A percentile compares a stretch with the other conserved stretches of the same genome.
These are phyloP conservation scores for Caenorhabditis japonica DNA, from an alignment of 2,888 invertebrate species.

Conservation along the genomic window DNA sequence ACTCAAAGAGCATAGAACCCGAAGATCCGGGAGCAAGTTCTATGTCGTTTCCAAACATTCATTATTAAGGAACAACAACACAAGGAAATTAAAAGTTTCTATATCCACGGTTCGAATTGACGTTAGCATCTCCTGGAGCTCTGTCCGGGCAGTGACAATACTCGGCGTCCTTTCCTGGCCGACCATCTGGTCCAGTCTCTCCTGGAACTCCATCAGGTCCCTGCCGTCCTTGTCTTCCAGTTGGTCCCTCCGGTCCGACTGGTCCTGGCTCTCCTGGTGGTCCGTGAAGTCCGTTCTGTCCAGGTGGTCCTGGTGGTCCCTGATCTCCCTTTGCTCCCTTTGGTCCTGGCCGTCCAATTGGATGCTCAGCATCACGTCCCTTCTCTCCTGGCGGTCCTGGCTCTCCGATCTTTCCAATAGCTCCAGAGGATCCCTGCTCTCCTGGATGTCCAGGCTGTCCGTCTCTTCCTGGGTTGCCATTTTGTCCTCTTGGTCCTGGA, in stretches of 20 bases:
- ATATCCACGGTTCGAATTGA: slow-evolving; percentile 50
- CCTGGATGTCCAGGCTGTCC: slow-evolving; percentile 73
- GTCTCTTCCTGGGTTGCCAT: slow-evolving; percentile 72
- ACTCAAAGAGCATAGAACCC: no score
- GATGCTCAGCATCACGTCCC: slow-evolving; percentile 75
- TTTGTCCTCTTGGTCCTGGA: slow-evolving; percentile 71
- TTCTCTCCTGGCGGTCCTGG: slow-evolving; percentile 75
- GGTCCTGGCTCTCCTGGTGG: slow-evolving; percentile 72
- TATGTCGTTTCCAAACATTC: slow-evolving; percentile 19
- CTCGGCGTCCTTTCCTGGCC: slow-evolving; percentile 75
- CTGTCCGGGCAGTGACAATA: slow-evolving; percentile 66
- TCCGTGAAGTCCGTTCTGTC: slow-evolving; percentile 72
- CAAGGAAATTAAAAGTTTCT: slow-evolving; percentile 52
- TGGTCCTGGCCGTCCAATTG: slow-evolving; percentile 75
- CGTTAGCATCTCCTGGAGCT: slow-evolving; percentile 44
- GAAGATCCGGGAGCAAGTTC: neutral
- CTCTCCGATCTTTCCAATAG: slow-evolving; percentile 73
- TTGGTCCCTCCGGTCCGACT: slow-evolving; percentile 63
- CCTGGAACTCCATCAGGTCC: slow-evolving; percentile 66
- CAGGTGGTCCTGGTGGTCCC: slow-evolving; percentile 72
- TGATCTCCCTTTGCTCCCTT: slow-evolving; percentile 72
- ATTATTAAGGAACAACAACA: slow-evolving; percentile 8
- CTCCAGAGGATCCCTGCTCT: slow-evolving; percentile 73
- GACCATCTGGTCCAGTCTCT: slow-evolving; percentile 68
- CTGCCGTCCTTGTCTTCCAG: slow-evolving; percentile 64